phyloP scores from a whole-genome alignment of 2,888 invertebrate species.

The Tiliacea aurago region DNA sequence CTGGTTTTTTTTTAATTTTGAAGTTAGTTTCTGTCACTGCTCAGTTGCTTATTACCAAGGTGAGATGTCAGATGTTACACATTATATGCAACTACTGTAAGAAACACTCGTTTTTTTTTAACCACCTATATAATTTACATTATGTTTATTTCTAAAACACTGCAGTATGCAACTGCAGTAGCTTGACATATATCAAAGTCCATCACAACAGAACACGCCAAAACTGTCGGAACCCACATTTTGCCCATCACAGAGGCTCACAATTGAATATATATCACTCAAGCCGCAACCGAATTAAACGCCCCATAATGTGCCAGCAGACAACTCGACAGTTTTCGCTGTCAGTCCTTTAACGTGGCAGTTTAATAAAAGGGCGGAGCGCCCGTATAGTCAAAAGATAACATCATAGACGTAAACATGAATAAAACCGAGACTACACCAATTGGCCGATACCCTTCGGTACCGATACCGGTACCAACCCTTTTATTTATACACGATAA shows the following conservation, averaged over 20 bases:
- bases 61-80: no score
- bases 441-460: slow-evolving; percentile 87
- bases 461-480: slow-evolving; percentile 68
- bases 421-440: slow-evolving; percentile 77
- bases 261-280: slow-evolving; percentile 50
- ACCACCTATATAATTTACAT: background rate
- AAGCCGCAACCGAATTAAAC: slow-evolving; percentile 34
- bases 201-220: slow-evolving; percentile 35
- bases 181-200: slow-evolving; percentile 2
- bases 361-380: slow-evolving; percentile 85
- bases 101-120: no score
- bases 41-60: no score
- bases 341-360: slow-evolving; percentile 74
- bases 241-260: slow-evolving; percentile 29
- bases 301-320: slow-evolving; percentile 36
- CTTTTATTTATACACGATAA: slow-evolving; percentile 63
- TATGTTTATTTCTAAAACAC: slow-evolving; percentile 8
- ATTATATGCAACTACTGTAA: no score
- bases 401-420: slow-evolving; percentile 86
- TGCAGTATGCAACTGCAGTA: slow-evolving; percentile 6
- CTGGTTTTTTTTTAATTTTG: no score
- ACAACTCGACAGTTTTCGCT: slow-evolving; percentile 70
- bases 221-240: slow-evolving; percentile 47
- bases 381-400: slow-evolving; percentile 87
- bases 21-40: no score